Base-by-base conservation (phyloP, 2,113 vertebrate species). In the Romanogobio albipinnatus region DNA sequence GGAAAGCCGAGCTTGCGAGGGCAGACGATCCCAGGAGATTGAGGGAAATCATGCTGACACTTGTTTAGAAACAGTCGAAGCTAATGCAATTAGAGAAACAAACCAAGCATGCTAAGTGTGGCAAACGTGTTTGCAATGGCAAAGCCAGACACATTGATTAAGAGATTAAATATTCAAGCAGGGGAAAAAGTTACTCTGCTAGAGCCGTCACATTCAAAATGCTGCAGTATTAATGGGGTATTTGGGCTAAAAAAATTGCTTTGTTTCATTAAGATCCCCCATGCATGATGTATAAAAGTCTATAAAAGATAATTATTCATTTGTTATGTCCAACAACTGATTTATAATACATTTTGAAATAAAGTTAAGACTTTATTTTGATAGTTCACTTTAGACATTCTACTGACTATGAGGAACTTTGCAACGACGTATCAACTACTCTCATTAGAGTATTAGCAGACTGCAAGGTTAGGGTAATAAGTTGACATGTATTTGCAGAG, bases 131-230 rank as follows among this genome's bases (percentile, higher is more conserved):
- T 91, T 92, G 89, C 84, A 68, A 78, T 77, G 45, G 71, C 87
- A 83, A 9, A 75, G 53, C 74, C 45, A 81, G 68, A 88, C 45
- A 81, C 77, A 76, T 77, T 87, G 70, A 85, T 86, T 83, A 71
- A 33, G 43, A 66, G 75, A 93, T 93, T 43, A 94, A 94, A 94
- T 92, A 93, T 94, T 92, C 66, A 95, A 92, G 91, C 91, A 90
- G 91, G 89, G 91, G 92, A 15, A 92, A 85, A 88, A 89, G 90
- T 90, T 90, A 62, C 73, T 90, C 93, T 91, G 86, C 81, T 87
- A 91, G 92, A 74, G 75, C 73, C 43, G 80, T 76, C 82, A 92
- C 90, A 91, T 92, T 92, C 85, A 92, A 92, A 93, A 90, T 58
- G 49, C 61, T 92, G 71, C 88, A 94, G 92, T 90, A 93, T 94